phyloP scores from a whole-genome alignment of 2,113 vertebrate genomes.

The Ammodytes marinus region DNA sequence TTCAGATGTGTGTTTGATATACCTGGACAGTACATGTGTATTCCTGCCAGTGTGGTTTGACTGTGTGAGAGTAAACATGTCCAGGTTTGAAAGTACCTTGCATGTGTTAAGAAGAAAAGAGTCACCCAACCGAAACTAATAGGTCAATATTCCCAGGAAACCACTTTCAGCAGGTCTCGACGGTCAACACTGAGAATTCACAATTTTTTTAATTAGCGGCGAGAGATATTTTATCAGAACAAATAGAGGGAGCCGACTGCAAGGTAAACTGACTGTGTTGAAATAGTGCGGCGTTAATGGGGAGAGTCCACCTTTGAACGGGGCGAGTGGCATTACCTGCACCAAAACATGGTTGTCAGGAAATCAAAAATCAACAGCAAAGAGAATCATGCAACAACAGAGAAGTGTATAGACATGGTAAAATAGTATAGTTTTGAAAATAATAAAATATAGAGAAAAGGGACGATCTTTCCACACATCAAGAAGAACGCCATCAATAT shows the following conservation, averaged over 20 bases:
- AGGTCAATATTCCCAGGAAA: slow-evolving; percentile 72
- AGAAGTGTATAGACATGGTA: neutral
- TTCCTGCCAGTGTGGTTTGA: slow-evolving; percentile 19
- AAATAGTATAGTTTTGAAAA: neutral
- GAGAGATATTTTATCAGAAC: slow-evolving; percentile 60
- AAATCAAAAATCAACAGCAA: slow-evolving; percentile 31
- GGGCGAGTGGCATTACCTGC: slow-evolving; percentile 14
- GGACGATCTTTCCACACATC: neutral
- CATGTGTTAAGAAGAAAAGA: slow-evolving; percentile 77
- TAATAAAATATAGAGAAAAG: neutral
- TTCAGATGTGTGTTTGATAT: neutral
- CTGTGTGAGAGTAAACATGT: slow-evolving; percentile 11
- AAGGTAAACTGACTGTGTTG: slow-evolving; percentile 33
- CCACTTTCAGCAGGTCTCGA: neutral
- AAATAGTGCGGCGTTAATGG: slow-evolving; percentile 35
- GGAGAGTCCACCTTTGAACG: neutral
- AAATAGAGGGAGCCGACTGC: slow-evolving; percentile 46
- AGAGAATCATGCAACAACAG: slow-evolving; percentile 23
- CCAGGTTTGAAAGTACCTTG: slow-evolving; percentile 60
- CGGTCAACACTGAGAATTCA: slow-evolving; percentile 30
- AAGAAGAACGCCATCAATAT: too few relatives aligned
- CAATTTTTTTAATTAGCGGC: slow-evolving; percentile 53
- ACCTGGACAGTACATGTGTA: neutral
- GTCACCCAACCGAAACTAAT: slow-evolving; percentile 83
- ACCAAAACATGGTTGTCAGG: slow-evolving; percentile 21